Conservation (phyloP, 2,888 invertebrate genomes). For the Pristionchus maxplancki region DNA sequence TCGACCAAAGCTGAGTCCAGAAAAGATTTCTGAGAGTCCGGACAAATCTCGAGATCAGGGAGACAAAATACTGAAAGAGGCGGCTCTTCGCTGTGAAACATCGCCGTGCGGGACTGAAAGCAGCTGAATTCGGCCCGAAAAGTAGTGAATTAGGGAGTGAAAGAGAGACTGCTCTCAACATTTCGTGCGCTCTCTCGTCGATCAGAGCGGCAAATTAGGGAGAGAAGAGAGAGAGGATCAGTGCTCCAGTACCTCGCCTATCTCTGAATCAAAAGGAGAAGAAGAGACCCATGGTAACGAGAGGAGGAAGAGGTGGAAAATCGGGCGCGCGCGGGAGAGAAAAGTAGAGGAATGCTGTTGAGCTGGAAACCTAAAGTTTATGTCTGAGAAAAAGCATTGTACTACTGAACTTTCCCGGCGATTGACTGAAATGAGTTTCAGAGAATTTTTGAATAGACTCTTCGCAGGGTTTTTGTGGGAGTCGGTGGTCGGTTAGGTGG, state of each 20-base stretch:
- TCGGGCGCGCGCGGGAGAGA: background rate
- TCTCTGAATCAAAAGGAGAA: conserved; percentile 18
- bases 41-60: background rate
- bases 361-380: no score
- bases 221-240: background rate
- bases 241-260: background rate
- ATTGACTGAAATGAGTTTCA: no score
- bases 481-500: no score
- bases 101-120: background rate
- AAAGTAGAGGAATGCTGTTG: background rate
- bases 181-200: background rate
- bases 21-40: background rate
- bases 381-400: no score
- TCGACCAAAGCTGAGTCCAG: no score
- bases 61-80: background rate
- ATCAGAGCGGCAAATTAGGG: background rate
- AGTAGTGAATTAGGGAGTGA: background rate
- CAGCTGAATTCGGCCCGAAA: background rate
- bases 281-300: background rate
- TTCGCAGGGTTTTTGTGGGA: no score
- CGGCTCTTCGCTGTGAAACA: background rate
- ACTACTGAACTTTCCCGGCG: no score
- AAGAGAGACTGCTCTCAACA: background rate
- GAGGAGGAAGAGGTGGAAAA: background rate
- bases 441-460: no score